Evolutionary conservation across 2,797 vertebrate genomes (phyloP).

Genomic region (Lemur catta): DNA sequence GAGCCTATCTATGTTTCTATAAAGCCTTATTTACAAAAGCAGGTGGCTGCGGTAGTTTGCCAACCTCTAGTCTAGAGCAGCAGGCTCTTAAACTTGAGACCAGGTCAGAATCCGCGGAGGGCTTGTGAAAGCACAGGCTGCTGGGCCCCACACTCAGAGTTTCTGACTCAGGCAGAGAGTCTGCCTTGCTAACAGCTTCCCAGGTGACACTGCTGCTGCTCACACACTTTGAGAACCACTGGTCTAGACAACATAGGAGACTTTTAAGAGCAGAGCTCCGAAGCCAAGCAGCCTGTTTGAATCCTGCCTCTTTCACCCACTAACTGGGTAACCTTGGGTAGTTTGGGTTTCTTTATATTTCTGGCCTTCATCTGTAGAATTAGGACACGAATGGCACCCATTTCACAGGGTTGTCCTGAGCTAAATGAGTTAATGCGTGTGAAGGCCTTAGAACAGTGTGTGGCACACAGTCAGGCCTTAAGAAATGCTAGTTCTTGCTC

Average conservation of each 20-base stretch:
- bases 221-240: not conserved
- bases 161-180: conserved; percentile 15
- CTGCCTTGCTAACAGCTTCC: not conserved
- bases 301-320: not conserved
- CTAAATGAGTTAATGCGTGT: not conserved
- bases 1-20: not conserved
- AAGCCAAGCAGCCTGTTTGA: not conserved
- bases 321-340: not conserved
- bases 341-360: not conserved
- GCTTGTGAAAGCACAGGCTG: not conserved
- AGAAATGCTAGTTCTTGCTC: not conserved
- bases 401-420: not conserved
- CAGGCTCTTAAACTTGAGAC: not conserved
- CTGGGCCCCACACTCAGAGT: not conserved
- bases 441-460: not conserved
- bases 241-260: not conserved
- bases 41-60: not conserved
- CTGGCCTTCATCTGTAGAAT: not conserved
- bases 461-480: not conserved
- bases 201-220: no score
- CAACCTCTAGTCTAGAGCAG: not conserved
- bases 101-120: not conserved
- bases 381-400: not conserved
- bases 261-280: not conserved
- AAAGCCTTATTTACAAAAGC: not conserved